Evolutionary conservation across 2,113 vertebrate species (phyloP).

Genomic region (Prunella himalayana): DNA sequence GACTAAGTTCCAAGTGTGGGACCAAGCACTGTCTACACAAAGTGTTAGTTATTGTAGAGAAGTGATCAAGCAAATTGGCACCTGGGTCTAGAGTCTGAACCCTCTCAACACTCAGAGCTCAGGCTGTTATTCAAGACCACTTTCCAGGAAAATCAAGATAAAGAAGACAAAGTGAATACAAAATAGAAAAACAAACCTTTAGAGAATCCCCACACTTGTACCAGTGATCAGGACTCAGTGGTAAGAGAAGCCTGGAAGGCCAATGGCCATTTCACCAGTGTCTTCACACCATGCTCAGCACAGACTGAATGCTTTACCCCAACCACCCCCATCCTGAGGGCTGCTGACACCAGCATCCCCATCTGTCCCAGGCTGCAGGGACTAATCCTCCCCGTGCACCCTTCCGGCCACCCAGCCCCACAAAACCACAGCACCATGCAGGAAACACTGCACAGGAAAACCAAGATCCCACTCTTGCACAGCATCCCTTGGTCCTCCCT

Average conservation of each 20-base stretch:
- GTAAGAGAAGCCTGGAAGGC: neutral
- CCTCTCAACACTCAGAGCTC: neutral
- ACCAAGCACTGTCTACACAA: rapidly evolving
- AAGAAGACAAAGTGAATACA: neutral
- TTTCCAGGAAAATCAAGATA: neutral
- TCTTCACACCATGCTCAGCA: neutral
- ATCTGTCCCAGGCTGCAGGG: neutral
- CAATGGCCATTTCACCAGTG: rapidly evolving
- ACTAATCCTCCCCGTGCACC: slow-evolving; percentile 1
- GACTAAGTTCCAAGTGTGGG: neutral
- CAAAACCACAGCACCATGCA: neutral
- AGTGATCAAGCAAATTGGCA: neutral
- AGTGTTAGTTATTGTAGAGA: neutral
- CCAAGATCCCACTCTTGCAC: neutral
- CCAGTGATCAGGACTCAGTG: neutral
- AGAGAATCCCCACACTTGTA: neutral
- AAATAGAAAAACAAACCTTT: slow-evolving; percentile 13
- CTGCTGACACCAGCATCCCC: neutral
- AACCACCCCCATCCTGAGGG: neutral
- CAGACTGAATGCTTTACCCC: neutral
- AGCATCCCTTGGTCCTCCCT: neutral
- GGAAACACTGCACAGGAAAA: neutral
- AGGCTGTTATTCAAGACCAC: neutral
- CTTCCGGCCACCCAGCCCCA: neutral
- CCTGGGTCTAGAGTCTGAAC: neutral